Evolutionary conservation across 2,113 vertebrate species (phyloP), one percentile per base, ranked within the genome.

Genomic region (Cygnus buccinator): DNA sequence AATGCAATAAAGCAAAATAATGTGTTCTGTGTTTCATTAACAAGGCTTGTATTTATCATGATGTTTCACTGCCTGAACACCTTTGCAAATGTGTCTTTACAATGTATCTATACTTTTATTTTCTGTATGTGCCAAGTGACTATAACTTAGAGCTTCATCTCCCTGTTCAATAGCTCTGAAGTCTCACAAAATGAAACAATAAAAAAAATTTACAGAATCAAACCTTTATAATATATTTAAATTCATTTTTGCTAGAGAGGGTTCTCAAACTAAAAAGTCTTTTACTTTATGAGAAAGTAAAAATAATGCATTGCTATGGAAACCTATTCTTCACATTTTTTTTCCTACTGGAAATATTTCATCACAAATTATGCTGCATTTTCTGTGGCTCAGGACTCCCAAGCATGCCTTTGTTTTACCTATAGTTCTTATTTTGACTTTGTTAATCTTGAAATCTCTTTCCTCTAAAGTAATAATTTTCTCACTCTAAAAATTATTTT

Each of bases 221-320:
- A 86, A 71, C 5, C 33, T 58, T 67, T 72, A 16, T 37, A 84
- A 76, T 29, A 16, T 43, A 54, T 63, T 41, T 57, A 16, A 17
- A 54, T 73, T 84, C 9, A 57, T 66, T 92, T 93, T 66, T 68
- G 78, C 41, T 57, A 62, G 35, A 62, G 46, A 67, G 17, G 18
- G 1, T 94, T 96, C 43, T 83, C 58, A 90, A 95, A 96, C 87
- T 93, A 92, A 97, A 85, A 33, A 91, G 41, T 31, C 23, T 93
- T 80, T 87, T 96, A 17, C 85, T 96, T 87, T 89, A 92, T 95
- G 43, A 96, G n/a, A 84, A 88, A 85, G 79, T 96, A 95, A 78
- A 80, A 96, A 17, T 81, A 75, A 41, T 73, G 58, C 58, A 97
- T 97, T 97, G 70, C 95, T 97, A 97, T 97, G 95, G 98, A 96